Base-by-base conservation (phyloP, 2,113 vertebrate species). In the Scomber japonicus region DNA sequence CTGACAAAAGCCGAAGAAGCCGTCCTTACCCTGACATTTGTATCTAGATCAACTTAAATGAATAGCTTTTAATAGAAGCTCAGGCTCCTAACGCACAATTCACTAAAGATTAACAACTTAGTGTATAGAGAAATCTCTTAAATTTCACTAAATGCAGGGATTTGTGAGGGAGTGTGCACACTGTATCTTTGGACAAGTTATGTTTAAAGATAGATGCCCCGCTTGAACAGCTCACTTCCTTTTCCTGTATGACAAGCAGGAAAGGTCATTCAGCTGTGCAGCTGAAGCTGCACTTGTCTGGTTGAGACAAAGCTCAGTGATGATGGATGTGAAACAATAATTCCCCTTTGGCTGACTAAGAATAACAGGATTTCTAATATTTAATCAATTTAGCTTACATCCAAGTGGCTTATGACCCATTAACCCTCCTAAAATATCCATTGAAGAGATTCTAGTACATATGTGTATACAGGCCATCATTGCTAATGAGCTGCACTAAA, bases 171-270 rank as follows among this genome's bases (percentile, higher is more conserved):
- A 44, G 54, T 9, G 31, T 60, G 65, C 2, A 1, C 3, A 11
- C 30, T 44, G 48, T 44, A 48, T 76, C 54, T 40, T 27, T 17
- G 49, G 55, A 67, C 66, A 67, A 40, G 82, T 75, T 87, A 72
- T 51, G 80, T 80, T 84, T 87, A 84, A 56, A 84, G 78, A 67
- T 82, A 24, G 78, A 86, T 91, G 81, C 61, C 56, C 74, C 49
- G 71, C 86, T 90, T 88, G 90, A 92, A 88, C 87, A 94, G 90
- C 68, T 93, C 80, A 91, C 73, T 87, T 90, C 83, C 88, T 73
- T 93, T 96, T 94, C 94, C 95, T 94, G 89, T 91, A 91, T 82
- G 90, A 91, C 84, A 86, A 87, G 89, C 89, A 87, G 84, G 69
- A 89, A 89, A 75, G 85, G 78, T 87, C 91, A 82, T 87, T 94